A percentile compares a stretch with the other conserved stretches of the same genome.
phyloP scores from a whole-genome alignment of 2,113 vertebrate genomes.

The Takifugu flavidus region DNA sequence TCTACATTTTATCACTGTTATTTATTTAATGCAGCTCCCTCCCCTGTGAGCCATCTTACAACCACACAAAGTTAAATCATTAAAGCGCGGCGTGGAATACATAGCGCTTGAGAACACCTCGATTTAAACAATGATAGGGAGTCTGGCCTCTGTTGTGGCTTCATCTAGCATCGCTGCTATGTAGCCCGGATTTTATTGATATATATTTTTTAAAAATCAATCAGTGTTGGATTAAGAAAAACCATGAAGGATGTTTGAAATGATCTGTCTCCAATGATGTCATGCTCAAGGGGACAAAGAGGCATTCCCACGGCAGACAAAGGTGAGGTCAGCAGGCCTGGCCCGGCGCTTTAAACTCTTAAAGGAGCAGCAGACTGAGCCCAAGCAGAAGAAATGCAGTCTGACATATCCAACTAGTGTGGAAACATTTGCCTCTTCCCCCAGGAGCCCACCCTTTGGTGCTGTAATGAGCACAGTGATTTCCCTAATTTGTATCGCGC shows the following conservation, averaged over 20 bases:
- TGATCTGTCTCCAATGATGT: conserved; percentile 21
- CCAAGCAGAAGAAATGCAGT: conserved; percentile 60
- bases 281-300: conserved; percentile 41
- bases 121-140: conserved; percentile 68
- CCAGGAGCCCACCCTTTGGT: conserved; percentile 63
- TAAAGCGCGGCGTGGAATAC: conserved; percentile 76
- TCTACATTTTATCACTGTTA: conserved; percentile 92
- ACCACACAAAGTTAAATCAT: conserved; percentile 85
- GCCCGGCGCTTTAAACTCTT: conserved; percentile 52
- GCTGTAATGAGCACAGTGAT: conserved; percentile 71
- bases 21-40: conserved; percentile 87
- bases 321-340: conserved; percentile 54
- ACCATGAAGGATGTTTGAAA: conserved; percentile 22
- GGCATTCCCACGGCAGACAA: conserved; percentile 39
- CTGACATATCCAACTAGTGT: conserved; percentile 70
- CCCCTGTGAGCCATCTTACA: conserved; percentile 81
- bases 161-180: conserved; percentile 31
- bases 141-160: conserved; percentile 43
- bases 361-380: conserved; percentile 61
- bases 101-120: conserved; percentile 69
- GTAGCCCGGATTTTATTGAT: neutral
- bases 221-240: conserved; percentile 6
- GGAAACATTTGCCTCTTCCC: conserved; percentile 64
- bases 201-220: neutral
- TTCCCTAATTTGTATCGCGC: conserved; percentile 73